Conservation (phyloP, 1,140 invertebrate genomes). For the Drosophila orena region DNA sequence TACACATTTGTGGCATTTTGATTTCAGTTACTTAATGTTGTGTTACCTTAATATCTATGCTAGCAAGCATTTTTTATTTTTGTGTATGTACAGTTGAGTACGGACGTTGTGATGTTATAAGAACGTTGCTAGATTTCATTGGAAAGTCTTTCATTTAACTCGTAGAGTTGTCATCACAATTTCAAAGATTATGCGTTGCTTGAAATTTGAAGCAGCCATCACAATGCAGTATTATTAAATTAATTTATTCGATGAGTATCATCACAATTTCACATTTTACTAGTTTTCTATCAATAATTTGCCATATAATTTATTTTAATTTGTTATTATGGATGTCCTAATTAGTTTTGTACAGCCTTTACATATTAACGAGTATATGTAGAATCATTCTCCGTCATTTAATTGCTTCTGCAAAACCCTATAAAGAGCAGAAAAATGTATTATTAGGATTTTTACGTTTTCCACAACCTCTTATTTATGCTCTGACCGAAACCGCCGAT, state of each 20-base stretch:
- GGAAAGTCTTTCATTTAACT: neutral
- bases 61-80: neutral
- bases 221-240: neutral
- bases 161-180: neutral
- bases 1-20: conserved; percentile 9
- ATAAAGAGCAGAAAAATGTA: conserved; percentile 1
- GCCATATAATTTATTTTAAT: neutral
- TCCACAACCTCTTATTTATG: neutral
- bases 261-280: no score
- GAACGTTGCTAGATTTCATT: neutral
- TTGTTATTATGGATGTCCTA: no score
- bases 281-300: neutral
- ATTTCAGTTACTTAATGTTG: neutral
- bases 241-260: no score
- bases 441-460: neutral
- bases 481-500: neutral
- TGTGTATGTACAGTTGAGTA: neutral
- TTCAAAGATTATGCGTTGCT: neutral
- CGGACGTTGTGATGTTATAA: neutral
- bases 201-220: neutral
- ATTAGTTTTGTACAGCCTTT: no score
- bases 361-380: no score
- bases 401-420: conserved; percentile 2
- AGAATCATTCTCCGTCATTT: neutral
- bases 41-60: neutral